Base-by-base conservation (phyloP, 1,140 invertebrate species). In the Bursaphelenchus mucronatus region DNA sequence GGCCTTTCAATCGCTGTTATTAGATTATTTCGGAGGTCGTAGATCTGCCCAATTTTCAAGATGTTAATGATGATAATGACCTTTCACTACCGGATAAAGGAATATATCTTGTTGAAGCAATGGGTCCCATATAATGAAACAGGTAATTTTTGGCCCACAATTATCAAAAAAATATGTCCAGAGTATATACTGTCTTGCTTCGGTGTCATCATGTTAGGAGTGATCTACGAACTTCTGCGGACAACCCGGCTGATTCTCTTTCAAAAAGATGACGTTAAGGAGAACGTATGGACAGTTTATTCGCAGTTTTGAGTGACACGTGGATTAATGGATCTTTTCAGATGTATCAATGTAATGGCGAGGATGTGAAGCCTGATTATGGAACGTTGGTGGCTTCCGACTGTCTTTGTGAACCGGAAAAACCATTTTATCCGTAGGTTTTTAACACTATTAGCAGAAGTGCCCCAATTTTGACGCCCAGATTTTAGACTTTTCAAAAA, bases 21-120 rank as follows among this genome's bases (percentile, higher is more conserved):
- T 30, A 30, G 30, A 30, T 30, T 30, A 30, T 30, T 30, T 5
- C 5, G 30, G 30, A 5, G 30, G 30, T 5, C 30, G 5, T 30
- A 30, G 30, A 30, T 30, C 30, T 30, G 5, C 30, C 30, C 30
- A 30, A 30, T 30, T 30, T 30, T 5, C 17, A 64, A 47, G 50
- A 66, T 67, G 61, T 15, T 21, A 1, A 74, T 74, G 71, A 74
- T 74, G 71, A 45, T 51, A 45, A 74, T 74, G 71, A 74, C 64
- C 61, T 74, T 74, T 50, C 71, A 74, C 53, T 70, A 74, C 15
- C 55, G 71, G n/a, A 56, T 74, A 1, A 43, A 64, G 19, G 71
- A 74, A 43, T 56, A 58, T 13, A 74, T 74, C 40, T 30, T 74
- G 11, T 66, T 74, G 47, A 46, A 62, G 13, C 30, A 74, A 64